These are phyloP conservation scores for Bombus superbus DNA, from an alignment of 1,140 invertebrate genomes.

Conservation along the genomic window DNA sequence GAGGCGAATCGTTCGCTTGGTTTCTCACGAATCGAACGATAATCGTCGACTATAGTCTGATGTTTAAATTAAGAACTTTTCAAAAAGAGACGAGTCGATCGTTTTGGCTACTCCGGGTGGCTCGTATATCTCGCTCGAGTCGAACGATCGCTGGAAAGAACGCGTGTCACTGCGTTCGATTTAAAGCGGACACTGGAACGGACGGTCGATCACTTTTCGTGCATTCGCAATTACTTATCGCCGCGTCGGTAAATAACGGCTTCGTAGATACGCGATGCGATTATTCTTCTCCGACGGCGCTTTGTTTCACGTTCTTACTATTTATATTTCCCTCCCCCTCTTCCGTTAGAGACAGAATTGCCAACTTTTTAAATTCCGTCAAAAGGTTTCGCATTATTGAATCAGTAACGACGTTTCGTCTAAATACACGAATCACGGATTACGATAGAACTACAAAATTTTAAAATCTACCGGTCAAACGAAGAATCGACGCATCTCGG, in stretches of 20 bases:
- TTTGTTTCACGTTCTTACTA: neutral
- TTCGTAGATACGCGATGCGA: constrained; percentile 37
- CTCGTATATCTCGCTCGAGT: neutral
- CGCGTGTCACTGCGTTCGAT: constrained; percentile 20
- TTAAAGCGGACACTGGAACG: constrained; percentile 20
- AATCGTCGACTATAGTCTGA: neutral
- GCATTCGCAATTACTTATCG: constrained; percentile 50
- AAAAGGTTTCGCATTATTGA: too few species aligned
- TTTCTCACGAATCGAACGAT: too few species aligned
- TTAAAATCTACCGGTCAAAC: too few species aligned
- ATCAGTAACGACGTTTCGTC: too few species aligned
- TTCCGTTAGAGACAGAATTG: too few species aligned
- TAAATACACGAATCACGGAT: too few species aligned
- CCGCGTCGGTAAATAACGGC: constrained; percentile 36
- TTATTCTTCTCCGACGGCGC: constrained; percentile 32
- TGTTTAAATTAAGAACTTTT: neutral
- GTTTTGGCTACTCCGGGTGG: neutral
- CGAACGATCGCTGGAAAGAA: neutral
- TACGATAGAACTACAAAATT: too few species aligned
- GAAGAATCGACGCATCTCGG: too few species aligned
- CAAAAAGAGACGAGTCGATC: neutral
- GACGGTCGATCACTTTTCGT: constrained; percentile 40
- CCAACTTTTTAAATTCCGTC: too few species aligned
- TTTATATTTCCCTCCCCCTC: neutral
- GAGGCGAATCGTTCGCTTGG: neutral